Base-by-base conservation (phyloP, 64 coral and sea anemone genomes). In the Acropora tenuis region DNA sequence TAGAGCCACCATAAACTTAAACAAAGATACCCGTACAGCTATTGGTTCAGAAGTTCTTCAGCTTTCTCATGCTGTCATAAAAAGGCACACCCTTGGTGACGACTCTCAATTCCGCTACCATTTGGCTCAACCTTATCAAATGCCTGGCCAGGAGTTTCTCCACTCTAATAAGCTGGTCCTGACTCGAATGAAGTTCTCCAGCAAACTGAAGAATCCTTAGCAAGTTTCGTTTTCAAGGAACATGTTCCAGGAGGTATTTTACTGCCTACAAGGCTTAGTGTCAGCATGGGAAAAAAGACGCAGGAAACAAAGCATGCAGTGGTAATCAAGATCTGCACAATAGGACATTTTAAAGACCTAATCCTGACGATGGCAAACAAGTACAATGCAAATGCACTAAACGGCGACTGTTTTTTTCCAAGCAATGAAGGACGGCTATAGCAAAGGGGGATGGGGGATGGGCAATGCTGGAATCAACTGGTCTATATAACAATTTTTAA, bases 401-500 rank as follows among this genome's bases (percentile, higher is more conserved):
- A 83, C 9, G n/a, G 65, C n/a, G 80, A 83, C 80, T 83, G 80
- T 83, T 83, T 83, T 60, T 42, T 83, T 61, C 80, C 58, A 83
- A 15, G 50, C 8, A 44, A 83, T 11, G 50, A 83, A 83, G 61
- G 55, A 83, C 65, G 49, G 80, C 43, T 10, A 61, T 61, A 60
- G 80, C 80, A 83, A 19, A 41, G 50, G 50, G 41, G 57, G 61
- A 57, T 50, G 71, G 71, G 41, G 71, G 71, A 74, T 74, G 71
- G 71, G 71, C 71, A 74, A 74, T 74, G 71, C 71, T 74, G 71
- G 41, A 74, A 74, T 74, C 71, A 74, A 74, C 71, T 74, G 71
- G 71, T 74, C 30, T 30, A 3, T 3, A 74, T 74, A 40, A 74
- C 71, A 74, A 74, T 40, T 74, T 74, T 74, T 74, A 74, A 74